A percentile compares a stretch with the other conserved stretches of the same genome.
These are phyloP conservation scores for Teleopsis dalmanni DNA, from an alignment of 1,140 invertebrate species.

Conservation along the genomic window DNA sequence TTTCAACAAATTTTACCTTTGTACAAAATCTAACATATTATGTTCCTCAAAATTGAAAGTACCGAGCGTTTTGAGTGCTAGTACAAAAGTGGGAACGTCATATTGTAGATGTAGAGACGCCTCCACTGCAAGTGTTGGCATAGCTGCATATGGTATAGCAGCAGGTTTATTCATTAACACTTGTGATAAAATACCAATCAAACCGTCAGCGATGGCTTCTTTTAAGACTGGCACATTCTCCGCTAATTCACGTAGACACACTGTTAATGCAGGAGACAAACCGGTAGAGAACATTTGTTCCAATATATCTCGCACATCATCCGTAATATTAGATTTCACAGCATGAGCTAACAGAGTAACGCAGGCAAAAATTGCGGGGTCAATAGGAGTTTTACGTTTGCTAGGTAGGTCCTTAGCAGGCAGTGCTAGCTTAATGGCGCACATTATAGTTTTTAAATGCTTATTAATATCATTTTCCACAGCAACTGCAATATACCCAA, in stretches of 20 bases:
- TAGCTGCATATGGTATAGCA: constrained; percentile 50
- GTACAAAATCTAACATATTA: constrained; percentile 84
- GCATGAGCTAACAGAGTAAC: constrained; percentile 88
- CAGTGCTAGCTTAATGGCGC: constrained; percentile 70
- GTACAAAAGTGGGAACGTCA: constrained; percentile 76
- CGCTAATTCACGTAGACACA: constrained; percentile 83
- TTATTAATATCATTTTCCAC: constrained; percentile 73
- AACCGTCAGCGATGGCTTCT: constrained; percentile 83
- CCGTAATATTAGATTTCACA: constrained; percentile 63
- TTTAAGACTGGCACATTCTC: constrained; percentile 80
- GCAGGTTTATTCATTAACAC: constrained; percentile 83
- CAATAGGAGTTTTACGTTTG: constrained; percentile 65
- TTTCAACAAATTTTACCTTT: constrained; percentile 46
- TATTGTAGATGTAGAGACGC: constrained; percentile 36
- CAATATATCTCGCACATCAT: constrained; percentile 76
- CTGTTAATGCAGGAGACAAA: constrained; percentile 81
- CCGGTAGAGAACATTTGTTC: constrained; percentile 90
- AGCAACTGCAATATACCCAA: constrained; percentile 88
- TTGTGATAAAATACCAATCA: constrained; percentile 77
- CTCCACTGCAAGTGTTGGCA: constrained; percentile 24
- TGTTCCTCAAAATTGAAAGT: constrained; percentile 96
- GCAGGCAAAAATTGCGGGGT: constrained; percentile 89
- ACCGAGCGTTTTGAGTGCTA: constrained; percentile 89
- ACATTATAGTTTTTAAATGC: constrained; percentile 79
- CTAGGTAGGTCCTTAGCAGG: constrained; percentile 68